A percentile compares a stretch with the other conserved stretches of the same genome.
Evolutionary conservation across 2,797 vertebrate genomes (phyloP).

Genomic region (Acomys russatus): DNA sequence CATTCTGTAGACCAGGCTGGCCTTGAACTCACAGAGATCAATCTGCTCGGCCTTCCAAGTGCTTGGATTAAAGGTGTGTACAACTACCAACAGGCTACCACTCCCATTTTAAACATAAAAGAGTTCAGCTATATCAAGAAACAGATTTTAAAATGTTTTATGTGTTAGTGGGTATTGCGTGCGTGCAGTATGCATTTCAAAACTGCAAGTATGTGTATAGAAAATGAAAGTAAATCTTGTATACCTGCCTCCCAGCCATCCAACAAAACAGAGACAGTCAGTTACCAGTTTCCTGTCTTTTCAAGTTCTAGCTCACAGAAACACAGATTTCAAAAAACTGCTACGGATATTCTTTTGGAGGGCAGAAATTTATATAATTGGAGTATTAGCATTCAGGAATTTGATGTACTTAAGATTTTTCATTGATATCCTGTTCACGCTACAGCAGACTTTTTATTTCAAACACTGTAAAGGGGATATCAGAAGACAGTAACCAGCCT

Average conservation of each 20-base stretch:
- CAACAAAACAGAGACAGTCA: background rate
- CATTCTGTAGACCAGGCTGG: background rate
- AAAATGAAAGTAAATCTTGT: background rate
- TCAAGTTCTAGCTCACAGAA: background rate
- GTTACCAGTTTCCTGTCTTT: background rate
- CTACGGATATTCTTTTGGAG: background rate
- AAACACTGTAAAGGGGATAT: constrained; percentile 23
- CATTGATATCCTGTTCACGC: constrained; percentile 15
- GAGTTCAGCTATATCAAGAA: background rate
- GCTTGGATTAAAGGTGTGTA: background rate
- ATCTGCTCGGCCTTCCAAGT: background rate
- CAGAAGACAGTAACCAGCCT: constrained; percentile 8
- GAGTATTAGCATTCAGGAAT: background rate
- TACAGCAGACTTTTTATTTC: constrained; percentile 41
- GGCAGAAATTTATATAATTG: background rate
- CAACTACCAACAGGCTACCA: background rate
- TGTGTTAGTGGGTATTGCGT: background rate
- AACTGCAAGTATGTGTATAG: background rate
- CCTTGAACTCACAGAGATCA: background rate
- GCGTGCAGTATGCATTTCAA: background rate
- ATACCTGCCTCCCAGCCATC: background rate
- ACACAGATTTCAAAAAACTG: background rate
- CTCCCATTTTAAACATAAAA: background rate
- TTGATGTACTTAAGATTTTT: constrained; percentile 30
- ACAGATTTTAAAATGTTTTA: background rate